Conservation (phyloP, 2,888 invertebrate species). For the Phasia obesa region DNA sequence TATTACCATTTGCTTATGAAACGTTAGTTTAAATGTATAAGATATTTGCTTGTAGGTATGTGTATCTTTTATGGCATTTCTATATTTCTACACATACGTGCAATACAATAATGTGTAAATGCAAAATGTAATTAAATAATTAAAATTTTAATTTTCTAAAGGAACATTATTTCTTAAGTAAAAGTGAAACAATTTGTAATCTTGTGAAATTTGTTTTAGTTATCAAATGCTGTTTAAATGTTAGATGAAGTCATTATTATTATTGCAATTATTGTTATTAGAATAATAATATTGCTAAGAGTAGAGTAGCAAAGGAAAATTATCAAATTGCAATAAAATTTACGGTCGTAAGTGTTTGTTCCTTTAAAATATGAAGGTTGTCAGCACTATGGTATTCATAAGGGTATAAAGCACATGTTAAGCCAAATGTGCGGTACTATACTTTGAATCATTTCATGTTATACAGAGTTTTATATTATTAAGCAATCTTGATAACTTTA, state of each 20-base stretch:
- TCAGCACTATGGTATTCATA: too few relatives aligned
- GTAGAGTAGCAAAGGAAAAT: too few relatives aligned
- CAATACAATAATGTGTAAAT: slow-evolving; percentile 5
- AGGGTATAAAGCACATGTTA: too few relatives aligned
- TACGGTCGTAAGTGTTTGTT: too few relatives aligned
- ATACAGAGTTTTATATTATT: too few relatives aligned
- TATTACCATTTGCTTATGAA: slow-evolving; percentile 22
- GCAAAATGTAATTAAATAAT: slow-evolving; percentile 47
- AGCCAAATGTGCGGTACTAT: too few relatives aligned
- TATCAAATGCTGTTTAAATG: slow-evolving; percentile 5
- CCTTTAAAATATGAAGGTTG: too few relatives aligned
- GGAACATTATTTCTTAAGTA: neutral
- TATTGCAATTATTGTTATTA: neutral
- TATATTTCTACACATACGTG: neutral
- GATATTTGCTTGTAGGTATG: neutral
- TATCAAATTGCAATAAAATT: too few relatives aligned
- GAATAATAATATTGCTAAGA: neutral
- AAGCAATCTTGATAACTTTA: too few relatives aligned
- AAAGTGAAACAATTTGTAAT: slow-evolving; percentile 19
- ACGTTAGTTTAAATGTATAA: neutral
- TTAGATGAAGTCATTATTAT: slow-evolving; percentile 36
- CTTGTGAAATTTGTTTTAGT: slow-evolving; percentile 19
- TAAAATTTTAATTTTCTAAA: slow-evolving; percentile 31
- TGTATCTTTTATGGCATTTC: neutral
- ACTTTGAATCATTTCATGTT: too few relatives aligned